Percentiles rank a stretch among this genome's conserved stretches.
These are phyloP conservation scores for Baronia brevicornis DNA, from an alignment of 2,888 invertebrate genomes.

Conservation along the genomic window DNA sequence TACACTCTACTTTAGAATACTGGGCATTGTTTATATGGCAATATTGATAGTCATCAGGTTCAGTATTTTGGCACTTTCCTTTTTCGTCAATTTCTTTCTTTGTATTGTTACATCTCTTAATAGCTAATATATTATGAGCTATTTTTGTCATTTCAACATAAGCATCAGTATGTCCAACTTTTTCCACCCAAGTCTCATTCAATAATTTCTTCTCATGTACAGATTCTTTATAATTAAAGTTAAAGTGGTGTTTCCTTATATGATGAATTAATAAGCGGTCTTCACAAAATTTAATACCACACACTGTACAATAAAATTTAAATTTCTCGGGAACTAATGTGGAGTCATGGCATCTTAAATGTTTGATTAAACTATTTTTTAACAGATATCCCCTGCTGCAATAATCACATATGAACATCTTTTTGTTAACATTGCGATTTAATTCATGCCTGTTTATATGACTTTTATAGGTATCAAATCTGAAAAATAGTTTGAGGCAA, in stretches of 20 bases:
- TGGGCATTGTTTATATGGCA: too few species aligned
- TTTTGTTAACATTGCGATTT: background rate
- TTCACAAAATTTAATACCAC: slow-evolving; percentile 4
- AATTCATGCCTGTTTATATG: background rate
- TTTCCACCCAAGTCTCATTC: slow-evolving; percentile 6
- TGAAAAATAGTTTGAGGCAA: slow-evolving; percentile 1
- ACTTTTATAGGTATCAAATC: background rate
- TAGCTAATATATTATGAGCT: slow-evolving; percentile 5
- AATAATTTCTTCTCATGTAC: background rate
- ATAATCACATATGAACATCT: slow-evolving; percentile 1
- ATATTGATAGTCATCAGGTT: background rate
- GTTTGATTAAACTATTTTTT: slow-evolving; percentile 1
- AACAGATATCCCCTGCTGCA: background rate
- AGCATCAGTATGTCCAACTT: background rate
- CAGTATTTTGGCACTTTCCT: background rate
- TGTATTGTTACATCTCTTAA: slow-evolving; percentile 1
- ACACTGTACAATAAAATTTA: background rate
- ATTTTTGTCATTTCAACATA: slow-evolving; percentile 8
- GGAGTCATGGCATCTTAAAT: background rate
- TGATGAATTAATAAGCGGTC: slow-evolving; percentile 1
- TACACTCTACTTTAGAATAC: background rate
- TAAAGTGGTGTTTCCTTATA: slow-evolving; percentile 5
- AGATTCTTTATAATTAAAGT: slow-evolving; percentile 2
- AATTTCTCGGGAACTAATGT: too few species aligned
- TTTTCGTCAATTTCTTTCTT: background rate